phyloP scores from a whole-genome alignment of 2,888 invertebrate genomes.

The Strigamia crassipes region DNA sequence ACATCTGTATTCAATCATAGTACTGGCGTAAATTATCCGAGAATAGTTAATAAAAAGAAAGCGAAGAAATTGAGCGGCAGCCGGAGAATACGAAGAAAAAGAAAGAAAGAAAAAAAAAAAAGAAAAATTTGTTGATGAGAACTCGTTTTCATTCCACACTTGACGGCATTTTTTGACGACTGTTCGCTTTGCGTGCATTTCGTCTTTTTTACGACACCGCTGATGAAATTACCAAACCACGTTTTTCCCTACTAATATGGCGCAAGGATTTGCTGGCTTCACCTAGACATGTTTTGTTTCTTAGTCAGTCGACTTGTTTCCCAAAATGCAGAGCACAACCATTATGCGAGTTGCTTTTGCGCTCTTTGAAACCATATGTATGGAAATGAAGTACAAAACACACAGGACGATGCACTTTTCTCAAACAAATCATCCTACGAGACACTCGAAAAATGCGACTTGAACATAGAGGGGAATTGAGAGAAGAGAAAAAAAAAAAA shows the following conservation, averaged over 20 bases:
- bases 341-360: background rate
- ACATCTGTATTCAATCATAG: conserved; percentile 4
- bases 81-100: background rate
- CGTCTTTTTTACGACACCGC: background rate
- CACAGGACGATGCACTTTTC: conserved; percentile 10
- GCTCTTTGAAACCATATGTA: background rate
- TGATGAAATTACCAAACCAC: background rate
- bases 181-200: background rate
- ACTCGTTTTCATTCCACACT: background rate
- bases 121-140: background rate
- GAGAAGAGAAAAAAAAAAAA: background rate
- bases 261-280: background rate
- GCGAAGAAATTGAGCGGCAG: background rate
- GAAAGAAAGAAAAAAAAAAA: no score
- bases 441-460: background rate
- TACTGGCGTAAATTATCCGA: background rate
- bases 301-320: background rate
- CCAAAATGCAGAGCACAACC: background rate
- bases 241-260: background rate
- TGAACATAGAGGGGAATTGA: background rate
- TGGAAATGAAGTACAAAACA: conserved; percentile 10
- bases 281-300: background rate
- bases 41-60: background rate
- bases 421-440: conserved; percentile 3
- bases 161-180: background rate